These are phyloP conservation scores for Fukomys damarensis DNA, from an alignment of 2,113 vertebrate genomes.

Conservation along the genomic window DNA sequence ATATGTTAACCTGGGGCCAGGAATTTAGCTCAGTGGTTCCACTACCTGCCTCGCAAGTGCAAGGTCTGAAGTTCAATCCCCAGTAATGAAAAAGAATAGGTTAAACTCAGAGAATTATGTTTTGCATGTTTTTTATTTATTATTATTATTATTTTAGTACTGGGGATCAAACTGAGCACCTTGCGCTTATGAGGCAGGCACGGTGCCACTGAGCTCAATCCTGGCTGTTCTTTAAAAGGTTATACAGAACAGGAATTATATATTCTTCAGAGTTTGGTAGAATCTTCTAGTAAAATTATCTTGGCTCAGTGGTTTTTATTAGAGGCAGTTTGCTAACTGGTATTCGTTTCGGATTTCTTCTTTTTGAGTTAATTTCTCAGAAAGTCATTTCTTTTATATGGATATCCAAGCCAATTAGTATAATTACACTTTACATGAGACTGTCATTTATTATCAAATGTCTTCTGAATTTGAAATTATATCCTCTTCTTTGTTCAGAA, in stretches of 20 bases:
- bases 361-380: slow-evolving; percentile 9
- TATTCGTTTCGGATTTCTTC: slow-evolving; percentile 13
- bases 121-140: background rate
- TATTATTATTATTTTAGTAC: too few relatives aligned
- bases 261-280: slow-evolving; percentile 25
- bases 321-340: background rate
- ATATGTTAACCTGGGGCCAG: background rate
- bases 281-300: slow-evolving; percentile 5
- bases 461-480: slow-evolving; percentile 48
- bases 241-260: background rate
- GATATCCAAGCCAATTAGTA: slow-evolving; percentile 5
- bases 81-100: too few relatives aligned
- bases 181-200: too few relatives aligned
- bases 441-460: background rate
- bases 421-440: background rate
- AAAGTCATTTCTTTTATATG: background rate
- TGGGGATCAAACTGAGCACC: too few relatives aligned
- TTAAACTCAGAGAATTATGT: background rate
- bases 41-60: too few relatives aligned
- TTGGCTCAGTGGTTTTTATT: background rate
- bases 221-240: background rate
- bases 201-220: too few relatives aligned
- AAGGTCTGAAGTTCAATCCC: too few relatives aligned
- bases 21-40: too few relatives aligned
- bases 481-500: slow-evolving; percentile 29